These are phyloP conservation scores for Mesopsocus fuscifrons DNA, from an alignment of 2,888 invertebrate species.

Conservation along the genomic window DNA sequence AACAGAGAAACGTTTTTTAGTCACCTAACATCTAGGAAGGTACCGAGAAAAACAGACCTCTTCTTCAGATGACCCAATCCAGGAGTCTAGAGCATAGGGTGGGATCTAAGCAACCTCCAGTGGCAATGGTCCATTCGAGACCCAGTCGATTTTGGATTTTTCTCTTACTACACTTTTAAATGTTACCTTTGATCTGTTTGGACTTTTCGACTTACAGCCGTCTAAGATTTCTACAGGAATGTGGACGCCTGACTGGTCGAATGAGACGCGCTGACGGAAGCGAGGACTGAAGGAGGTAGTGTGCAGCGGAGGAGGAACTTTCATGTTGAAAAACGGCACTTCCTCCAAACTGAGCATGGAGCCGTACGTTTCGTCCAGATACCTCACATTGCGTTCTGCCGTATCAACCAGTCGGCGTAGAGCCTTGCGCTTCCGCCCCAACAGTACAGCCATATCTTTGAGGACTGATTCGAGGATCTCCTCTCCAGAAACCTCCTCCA, in stretches of 20 bases:
- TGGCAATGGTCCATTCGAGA: no score
- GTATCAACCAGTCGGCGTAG: conserved; percentile 2
- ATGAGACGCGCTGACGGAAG: conserved; percentile 22
- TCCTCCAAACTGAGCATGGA: neutral
- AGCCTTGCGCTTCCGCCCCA: neutral
- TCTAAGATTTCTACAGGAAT: conserved; percentile 29
- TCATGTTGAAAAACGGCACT: conserved; percentile 7
- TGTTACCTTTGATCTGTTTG: no score
- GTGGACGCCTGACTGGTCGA: conserved; percentile 25
- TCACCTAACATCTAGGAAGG: no score
- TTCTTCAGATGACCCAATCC: no score
- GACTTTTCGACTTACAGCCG: conserved; percentile 27
- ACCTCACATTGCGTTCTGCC: neutral
- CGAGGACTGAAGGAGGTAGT: conserved; percentile 15
- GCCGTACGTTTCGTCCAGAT: neutral
- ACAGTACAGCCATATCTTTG: neutral
- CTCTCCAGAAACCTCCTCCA: conserved; percentile 1
- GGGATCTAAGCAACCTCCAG: no score
- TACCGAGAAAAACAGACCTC: no score
- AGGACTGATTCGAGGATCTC: conserved; percentile 1
- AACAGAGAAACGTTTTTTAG: conserved; percentile 14
- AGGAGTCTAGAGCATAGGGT: no score
- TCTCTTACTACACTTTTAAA: no score
- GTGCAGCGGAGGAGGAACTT: neutral
- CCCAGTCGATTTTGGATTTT: no score